A percentile compares a stretch with the other conserved stretches of the same genome.
phyloP scores from a whole-genome alignment of 2,113 vertebrate genomes.

The Antennarius striatus region DNA sequence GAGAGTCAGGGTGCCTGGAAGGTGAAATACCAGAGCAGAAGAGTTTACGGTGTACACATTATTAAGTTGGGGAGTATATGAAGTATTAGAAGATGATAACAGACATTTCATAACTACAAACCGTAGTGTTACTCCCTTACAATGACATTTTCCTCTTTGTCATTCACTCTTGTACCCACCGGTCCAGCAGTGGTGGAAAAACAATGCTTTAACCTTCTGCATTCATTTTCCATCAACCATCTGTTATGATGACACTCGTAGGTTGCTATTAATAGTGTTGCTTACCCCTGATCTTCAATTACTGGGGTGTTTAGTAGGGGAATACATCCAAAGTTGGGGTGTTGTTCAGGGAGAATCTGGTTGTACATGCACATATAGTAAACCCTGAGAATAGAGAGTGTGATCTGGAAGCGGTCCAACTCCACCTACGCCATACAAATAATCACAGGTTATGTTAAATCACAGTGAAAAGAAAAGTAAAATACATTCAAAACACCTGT shows the following conservation, averaged over 20 bases:
- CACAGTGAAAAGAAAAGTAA: background rate
- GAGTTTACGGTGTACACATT: background rate
- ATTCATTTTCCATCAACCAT: background rate
- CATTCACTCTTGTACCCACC: slow-evolving; percentile 5
- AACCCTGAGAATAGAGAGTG: slow-evolving; percentile 81
- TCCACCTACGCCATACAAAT: slow-evolving; percentile 80
- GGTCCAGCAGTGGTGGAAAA: slow-evolving; percentile 24
- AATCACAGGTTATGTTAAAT: background rate
- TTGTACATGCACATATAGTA: slow-evolving; percentile 86
- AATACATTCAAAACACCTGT: too few relatives aligned
- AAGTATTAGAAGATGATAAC: slow-evolving; percentile 12
- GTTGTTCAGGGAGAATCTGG: slow-evolving; percentile 66
- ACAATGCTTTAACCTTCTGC: background rate
- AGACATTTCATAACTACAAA: slow-evolving; percentile 6
- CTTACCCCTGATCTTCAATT: slow-evolving; percentile 42
- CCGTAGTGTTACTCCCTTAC: slow-evolving; percentile 34
- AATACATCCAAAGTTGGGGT: slow-evolving; percentile 69
- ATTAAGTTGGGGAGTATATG: background rate
- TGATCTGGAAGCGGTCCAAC: slow-evolving; percentile 88
- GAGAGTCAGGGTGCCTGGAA: slow-evolving; percentile 60
- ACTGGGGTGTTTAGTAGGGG: slow-evolving; percentile 74
- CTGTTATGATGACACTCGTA: background rate
- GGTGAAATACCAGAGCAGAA: slow-evolving; percentile 72
- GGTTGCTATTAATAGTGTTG: background rate
- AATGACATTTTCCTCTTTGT: slow-evolving; percentile 45